Conservation (phyloP, 35 echinoderm and acorn worm species). For the Heliocidaris tuberculata region DNA sequence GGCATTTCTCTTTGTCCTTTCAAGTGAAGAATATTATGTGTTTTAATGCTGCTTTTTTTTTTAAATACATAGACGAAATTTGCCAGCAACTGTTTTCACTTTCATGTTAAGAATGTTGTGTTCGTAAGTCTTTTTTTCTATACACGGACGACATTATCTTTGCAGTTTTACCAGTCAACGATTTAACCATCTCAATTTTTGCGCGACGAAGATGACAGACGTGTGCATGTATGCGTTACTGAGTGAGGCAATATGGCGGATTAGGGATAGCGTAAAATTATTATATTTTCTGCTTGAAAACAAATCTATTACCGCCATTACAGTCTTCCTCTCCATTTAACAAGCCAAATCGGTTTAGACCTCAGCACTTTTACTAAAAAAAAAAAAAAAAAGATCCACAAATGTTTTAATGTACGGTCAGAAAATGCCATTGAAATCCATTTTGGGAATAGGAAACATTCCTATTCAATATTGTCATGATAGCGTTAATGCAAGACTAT, state of each 20-base stretch:
- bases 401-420: background rate
- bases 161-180: background rate
- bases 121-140: background rate
- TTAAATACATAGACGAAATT: no score
- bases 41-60: no score
- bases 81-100: no score
- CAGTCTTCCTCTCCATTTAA: background rate
- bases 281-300: constrained; percentile 12
- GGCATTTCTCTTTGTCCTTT: no score
- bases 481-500: background rate
- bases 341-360: background rate
- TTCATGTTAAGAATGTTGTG: background rate
- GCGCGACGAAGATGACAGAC: background rate
- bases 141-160: background rate
- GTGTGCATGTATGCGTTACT: background rate
- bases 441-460: background rate
- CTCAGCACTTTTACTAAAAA: background rate
- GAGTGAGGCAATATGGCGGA: background rate
- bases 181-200: background rate
- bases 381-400: no score
- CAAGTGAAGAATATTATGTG: no score
- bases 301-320: background rate
- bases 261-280: background rate
- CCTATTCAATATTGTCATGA: background rate
- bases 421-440: background rate